Evolutionary conservation across 2,888 invertebrate genomes (phyloP).

Genomic region (Ceratothoa steindachneri): DNA sequence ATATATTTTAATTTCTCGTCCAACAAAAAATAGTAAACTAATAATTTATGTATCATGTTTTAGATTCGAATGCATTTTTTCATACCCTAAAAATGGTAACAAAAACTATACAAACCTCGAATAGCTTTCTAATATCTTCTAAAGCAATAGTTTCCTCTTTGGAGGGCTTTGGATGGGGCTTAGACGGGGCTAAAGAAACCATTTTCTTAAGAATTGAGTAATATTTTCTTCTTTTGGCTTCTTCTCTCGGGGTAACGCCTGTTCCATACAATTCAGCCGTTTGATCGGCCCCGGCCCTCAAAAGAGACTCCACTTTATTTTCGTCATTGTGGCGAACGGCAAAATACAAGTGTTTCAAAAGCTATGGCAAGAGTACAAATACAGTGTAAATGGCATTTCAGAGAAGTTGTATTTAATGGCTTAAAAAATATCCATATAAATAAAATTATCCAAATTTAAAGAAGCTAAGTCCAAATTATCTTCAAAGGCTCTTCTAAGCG

Average conservation of each 20-base stretch:
- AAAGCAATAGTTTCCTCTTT: conserved; percentile 21
- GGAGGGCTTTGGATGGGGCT: not conserved
- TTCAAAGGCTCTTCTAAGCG: too few relatives aligned
- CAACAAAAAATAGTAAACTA: too few relatives aligned
- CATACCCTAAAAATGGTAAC: too few relatives aligned
- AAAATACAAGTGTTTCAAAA: conserved; percentile 42
- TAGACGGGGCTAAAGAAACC: conserved; percentile 18
- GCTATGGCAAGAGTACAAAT: conserved; percentile 9
- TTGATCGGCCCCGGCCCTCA: conserved; percentile 41
- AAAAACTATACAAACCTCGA: conserved; percentile 41
- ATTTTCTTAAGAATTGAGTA: conserved; percentile 31
- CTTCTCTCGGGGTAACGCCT: conserved; percentile 28
- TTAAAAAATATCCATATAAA: not conserved
- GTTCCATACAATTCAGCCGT: conserved; percentile 31
- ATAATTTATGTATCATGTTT: too few relatives aligned
- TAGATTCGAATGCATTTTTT: too few relatives aligned
- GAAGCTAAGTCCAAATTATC: too few relatives aligned
- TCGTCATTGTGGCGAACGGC: conserved; percentile 41
- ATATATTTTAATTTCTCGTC: too few relatives aligned
- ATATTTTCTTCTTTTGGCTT: conserved; percentile 33
- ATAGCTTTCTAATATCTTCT: conserved; percentile 29
- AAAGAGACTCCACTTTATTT: conserved; percentile 29
- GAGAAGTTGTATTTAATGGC: not conserved
- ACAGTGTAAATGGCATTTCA: too few relatives aligned
- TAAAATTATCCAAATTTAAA: too few relatives aligned